phyloP scores from a whole-genome alignment of 2,797 vertebrate species.

The Notamacropus eugenii region DNA sequence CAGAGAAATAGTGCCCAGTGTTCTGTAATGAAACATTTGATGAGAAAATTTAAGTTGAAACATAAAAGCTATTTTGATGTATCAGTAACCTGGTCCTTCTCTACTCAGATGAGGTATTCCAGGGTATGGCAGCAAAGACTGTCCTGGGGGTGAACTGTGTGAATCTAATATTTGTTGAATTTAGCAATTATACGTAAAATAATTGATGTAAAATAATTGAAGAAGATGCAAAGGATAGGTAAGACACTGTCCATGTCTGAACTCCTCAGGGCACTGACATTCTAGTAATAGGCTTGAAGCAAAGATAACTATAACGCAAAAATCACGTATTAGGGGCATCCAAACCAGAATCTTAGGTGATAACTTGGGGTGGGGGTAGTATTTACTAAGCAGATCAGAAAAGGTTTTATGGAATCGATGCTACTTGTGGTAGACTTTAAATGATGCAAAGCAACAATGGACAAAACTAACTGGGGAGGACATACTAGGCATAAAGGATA shows the following conservation, averaged over 20 bases:
- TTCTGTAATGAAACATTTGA: background rate
- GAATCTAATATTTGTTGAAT: background rate
- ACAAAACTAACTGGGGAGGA: background rate
- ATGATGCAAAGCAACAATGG: background rate
- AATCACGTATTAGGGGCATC: background rate
- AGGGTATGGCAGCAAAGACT: background rate
- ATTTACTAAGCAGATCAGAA: background rate
- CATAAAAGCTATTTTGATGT: background rate
- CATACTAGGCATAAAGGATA: background rate
- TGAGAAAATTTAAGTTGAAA: background rate
- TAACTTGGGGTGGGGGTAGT: accelerated
- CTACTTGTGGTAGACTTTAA: background rate
- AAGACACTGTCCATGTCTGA: background rate
- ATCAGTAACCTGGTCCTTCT: background rate
- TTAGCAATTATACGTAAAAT: background rate
- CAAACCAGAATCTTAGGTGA: background rate
- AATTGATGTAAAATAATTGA: background rate
- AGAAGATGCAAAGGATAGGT: background rate
- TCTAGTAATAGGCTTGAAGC: background rate
- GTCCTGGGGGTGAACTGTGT: background rate
- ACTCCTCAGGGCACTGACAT: background rate
- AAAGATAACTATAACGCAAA: background rate
- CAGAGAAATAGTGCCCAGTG: background rate
- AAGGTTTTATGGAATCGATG: background rate
- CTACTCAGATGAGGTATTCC: background rate